Percentiles rank a stretch among this genome's conserved stretches.
These are phyloP conservation scores for Epinotia ramella DNA, from an alignment of 2,888 invertebrate genomes.

Conservation along the genomic window DNA sequence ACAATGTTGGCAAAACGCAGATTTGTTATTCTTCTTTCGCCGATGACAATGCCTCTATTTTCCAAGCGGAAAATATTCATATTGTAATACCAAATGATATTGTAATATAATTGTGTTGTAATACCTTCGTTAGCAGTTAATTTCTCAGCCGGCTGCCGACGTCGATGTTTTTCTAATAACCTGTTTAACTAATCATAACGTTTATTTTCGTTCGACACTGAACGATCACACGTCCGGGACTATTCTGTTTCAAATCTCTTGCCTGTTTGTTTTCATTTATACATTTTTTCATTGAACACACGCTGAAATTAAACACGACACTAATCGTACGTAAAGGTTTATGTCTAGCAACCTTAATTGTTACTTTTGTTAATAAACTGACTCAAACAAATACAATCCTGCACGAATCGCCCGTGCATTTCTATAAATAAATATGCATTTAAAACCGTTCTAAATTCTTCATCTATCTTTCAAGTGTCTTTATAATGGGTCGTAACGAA, in stretches of 20 bases:
- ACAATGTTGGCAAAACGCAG: no score
- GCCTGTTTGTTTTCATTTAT: constrained; percentile 76
- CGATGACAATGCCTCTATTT: not conserved
- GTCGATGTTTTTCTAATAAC: constrained; percentile 80
- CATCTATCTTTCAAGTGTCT: constrained; percentile 79
- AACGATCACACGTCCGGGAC: constrained; percentile 80
- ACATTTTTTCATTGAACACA: constrained; percentile 74
- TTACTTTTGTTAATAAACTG: constrained; percentile 16
- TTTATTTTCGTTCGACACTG: constrained; percentile 80
- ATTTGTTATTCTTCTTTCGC: no score
- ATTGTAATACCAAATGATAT: no score
- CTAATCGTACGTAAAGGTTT: constrained; percentile 54
- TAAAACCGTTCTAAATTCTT: constrained; percentile 45
- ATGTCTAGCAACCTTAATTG: constrained; percentile 37
- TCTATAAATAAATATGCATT: constrained; percentile 46
- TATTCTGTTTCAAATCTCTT: constrained; percentile 81
- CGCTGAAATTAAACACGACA: constrained; percentile 61
- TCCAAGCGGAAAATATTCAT: not conserved
- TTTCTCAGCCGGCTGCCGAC: constrained; percentile 71
- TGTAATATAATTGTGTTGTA: not conserved
- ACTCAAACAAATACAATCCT: not conserved
- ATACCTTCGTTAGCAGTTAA: constrained; percentile 59
- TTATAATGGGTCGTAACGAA: constrained; percentile 77
- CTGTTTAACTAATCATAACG: constrained; percentile 81
- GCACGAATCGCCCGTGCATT: constrained; percentile 17